phyloP scores from a whole-genome alignment of 2,797 vertebrate genomes.

The Etheostoma perlongum region DNA sequence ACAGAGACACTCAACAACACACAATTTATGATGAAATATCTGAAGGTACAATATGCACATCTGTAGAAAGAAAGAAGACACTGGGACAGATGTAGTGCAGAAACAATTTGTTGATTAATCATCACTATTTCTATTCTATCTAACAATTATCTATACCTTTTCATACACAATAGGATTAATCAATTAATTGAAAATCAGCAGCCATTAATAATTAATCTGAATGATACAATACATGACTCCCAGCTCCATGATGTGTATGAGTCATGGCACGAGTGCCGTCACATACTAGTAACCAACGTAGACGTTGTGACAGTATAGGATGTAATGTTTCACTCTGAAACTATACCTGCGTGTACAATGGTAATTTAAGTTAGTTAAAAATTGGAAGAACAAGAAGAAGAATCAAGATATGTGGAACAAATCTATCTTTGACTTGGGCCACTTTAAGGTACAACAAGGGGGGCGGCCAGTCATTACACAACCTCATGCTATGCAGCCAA shows the following conservation, averaged over 20 bases:
- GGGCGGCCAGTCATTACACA: not conserved
- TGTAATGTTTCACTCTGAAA: conserved; percentile 23
- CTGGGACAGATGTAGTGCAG: not conserved
- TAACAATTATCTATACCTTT: not conserved
- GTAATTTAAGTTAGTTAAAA: not conserved
- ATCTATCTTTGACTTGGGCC: not conserved
- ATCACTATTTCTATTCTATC: not conserved
- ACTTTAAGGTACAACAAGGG: not conserved
- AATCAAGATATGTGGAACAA: not conserved
- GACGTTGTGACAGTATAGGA: conserved; percentile 18
- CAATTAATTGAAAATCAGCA: conserved; percentile 13
- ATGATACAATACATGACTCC: conserved; percentile 36
- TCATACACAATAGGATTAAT: conserved; percentile 2
- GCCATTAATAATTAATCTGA: conserved; percentile 36
- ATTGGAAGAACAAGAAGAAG: not conserved
- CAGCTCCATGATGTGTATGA: conserved; percentile 22
- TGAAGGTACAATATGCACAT: conserved; percentile 9
- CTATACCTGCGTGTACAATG: not conserved
- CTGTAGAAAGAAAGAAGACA: not conserved
- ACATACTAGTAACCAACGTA: conserved; percentile 19
- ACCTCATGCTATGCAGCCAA: not conserved
- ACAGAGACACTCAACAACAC: conserved; percentile 20
- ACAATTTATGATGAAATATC: conserved; percentile 35
- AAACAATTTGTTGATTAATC: not conserved
- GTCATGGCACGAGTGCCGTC: conserved; percentile 12